Percentiles rank a stretch among this genome's conserved stretches.
phyloP scores from a whole-genome alignment of 2,797 vertebrate species.

The Nothura maculosa region DNA sequence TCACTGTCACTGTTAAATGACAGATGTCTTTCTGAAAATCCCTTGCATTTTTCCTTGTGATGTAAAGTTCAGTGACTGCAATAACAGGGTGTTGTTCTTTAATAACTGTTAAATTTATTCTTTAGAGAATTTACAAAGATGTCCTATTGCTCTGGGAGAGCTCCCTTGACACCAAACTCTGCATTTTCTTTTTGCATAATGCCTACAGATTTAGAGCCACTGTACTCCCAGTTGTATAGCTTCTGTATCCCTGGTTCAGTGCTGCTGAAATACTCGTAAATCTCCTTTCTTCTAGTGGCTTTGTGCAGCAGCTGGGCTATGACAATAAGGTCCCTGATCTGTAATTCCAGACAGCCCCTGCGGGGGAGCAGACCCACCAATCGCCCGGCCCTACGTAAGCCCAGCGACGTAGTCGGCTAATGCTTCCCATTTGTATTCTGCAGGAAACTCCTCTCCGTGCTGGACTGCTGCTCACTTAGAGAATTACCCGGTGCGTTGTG shows the following conservation, averaged over 20 bases:
- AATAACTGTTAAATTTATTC: slow-evolving; percentile 95
- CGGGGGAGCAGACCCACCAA: slow-evolving; percentile 73
- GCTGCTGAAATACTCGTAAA: slow-evolving; percentile 90
- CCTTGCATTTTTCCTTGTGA: slow-evolving; percentile 86
- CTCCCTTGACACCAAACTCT: slow-evolving; percentile 77
- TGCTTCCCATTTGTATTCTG: slow-evolving; percentile 81
- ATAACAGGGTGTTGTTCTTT: slow-evolving; percentile 88
- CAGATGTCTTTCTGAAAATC: slow-evolving; percentile 95
- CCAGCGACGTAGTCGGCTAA: slow-evolving; percentile 68
- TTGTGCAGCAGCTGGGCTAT: slow-evolving; percentile 89
- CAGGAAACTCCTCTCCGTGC: slow-evolving; percentile 73
- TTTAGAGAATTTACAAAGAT: slow-evolving; percentile 84
- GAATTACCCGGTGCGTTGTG: slow-evolving; percentile 57
- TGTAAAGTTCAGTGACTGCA: slow-evolving; percentile 86
- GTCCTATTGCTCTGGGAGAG: slow-evolving; percentile 82
- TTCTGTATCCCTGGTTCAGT: slow-evolving; percentile 86
- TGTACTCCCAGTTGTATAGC: slow-evolving; percentile 85
- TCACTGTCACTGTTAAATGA: slow-evolving; percentile 93
- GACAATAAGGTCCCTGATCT: slow-evolving; percentile 90
- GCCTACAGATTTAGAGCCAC: slow-evolving; percentile 83
- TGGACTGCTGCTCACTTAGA: slow-evolving; percentile 65
- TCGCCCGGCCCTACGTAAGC: slow-evolving; percentile 71
- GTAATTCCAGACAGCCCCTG: slow-evolving; percentile 86
- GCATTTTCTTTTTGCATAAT: slow-evolving; percentile 85
- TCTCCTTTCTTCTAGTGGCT: slow-evolving; percentile 89